Percentiles rank a stretch among this genome's conserved stretches.
Conservation (phyloP, 2,888 invertebrate genomes). For the Slavum lentiscoides region DNA sequence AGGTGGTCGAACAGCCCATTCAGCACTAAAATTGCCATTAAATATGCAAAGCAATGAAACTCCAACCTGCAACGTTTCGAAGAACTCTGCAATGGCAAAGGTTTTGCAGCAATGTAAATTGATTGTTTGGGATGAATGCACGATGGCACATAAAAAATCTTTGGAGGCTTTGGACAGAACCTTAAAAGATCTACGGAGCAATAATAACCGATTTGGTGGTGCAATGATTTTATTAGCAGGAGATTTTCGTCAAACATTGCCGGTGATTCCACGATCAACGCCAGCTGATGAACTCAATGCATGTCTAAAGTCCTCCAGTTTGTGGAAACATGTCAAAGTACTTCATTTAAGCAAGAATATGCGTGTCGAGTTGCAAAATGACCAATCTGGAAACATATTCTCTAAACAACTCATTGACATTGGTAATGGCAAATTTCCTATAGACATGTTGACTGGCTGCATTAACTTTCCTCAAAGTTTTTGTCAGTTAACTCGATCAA, state of each 20-base stretch:
- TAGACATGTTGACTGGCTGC: conserved; percentile 56
- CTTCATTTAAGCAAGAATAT: conserved; percentile 33
- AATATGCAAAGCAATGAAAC: too few species aligned
- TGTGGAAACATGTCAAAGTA: conserved; percentile 55
- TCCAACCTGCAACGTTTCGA: too few species aligned
- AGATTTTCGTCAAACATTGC: conserved; percentile 51
- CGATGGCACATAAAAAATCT: conserved; percentile 59
- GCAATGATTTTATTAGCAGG: not conserved
- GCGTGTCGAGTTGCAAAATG: conserved; percentile 36
- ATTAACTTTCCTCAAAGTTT: conserved; percentile 58
- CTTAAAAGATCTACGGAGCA: too few species aligned
- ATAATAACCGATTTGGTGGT: too few species aligned
- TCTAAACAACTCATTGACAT: conserved; percentile 15
- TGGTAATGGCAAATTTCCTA: conserved; percentile 53
- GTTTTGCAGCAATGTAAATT: conserved; percentile 54
- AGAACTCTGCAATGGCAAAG: too few species aligned
- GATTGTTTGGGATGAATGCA: conserved; percentile 58
- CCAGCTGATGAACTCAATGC: conserved; percentile 51
- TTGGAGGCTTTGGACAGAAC: too few species aligned
- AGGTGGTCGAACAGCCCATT: too few species aligned
- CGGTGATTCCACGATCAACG: conserved; percentile 52
- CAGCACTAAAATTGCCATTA: too few species aligned
- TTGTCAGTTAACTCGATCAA: conserved; percentile 56
- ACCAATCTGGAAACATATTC: conserved; percentile 27
- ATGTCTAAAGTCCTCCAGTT: conserved; percentile 51